Conservation (phyloP, 2,888 invertebrate genomes). For the Nebria salina region DNA sequence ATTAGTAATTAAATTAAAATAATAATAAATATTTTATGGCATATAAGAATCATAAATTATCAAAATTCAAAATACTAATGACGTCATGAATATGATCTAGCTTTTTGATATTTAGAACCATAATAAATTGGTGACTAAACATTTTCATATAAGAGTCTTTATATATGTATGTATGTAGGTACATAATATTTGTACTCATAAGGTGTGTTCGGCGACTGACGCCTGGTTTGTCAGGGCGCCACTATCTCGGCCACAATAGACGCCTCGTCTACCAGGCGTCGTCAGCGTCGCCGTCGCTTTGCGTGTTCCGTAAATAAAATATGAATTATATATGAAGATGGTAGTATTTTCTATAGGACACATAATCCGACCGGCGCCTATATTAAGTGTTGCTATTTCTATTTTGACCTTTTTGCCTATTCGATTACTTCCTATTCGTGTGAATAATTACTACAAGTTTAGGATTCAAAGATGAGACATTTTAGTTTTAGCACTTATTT, state of each 20-base stretch:
- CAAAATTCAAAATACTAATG: too few relatives aligned
- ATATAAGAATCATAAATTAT: too few relatives aligned
- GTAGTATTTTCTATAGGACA: slow-evolving; percentile 29
- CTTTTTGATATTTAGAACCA: too few relatives aligned
- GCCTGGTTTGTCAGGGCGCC: slow-evolving; percentile 54
- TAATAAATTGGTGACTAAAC: neutral
- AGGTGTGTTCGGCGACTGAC: slow-evolving; percentile 44
- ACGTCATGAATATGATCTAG: too few relatives aligned
- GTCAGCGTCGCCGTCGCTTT: slow-evolving; percentile 51
- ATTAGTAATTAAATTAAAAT: too few relatives aligned
- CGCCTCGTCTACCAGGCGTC: slow-evolving; percentile 58
- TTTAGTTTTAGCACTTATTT: too few relatives aligned
- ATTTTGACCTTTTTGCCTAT: neutral
- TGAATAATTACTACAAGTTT: neutral
- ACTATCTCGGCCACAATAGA: slow-evolving; percentile 56
- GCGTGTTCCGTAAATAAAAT: slow-evolving; percentile 43
- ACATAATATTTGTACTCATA: neutral
- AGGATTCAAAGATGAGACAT: neutral
- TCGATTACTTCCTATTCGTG: neutral
- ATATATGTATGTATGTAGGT: neutral
- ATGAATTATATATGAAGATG: slow-evolving; percentile 41
- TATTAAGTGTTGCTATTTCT: slow-evolving; percentile 18
- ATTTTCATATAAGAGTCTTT: neutral
- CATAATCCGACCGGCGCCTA: slow-evolving; percentile 56
- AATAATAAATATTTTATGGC: too few relatives aligned